These are phyloP conservation scores for Hypselothyrea guttata DNA, from an alignment of 2,888 invertebrate species.

Conservation along the genomic window DNA sequence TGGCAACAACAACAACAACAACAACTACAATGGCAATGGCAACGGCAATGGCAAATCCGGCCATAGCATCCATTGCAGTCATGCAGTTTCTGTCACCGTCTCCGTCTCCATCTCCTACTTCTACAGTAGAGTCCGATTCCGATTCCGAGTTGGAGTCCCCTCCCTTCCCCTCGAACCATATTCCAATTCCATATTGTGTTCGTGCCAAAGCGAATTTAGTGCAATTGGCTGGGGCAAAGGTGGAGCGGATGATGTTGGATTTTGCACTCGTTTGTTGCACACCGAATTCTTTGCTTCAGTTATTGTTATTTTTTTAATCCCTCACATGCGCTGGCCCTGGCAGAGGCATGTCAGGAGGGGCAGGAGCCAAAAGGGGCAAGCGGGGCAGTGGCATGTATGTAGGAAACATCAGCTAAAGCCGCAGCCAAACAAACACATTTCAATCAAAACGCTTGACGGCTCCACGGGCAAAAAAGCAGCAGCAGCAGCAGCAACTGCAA, in stretches of 20 bases:
- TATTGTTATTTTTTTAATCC: slow-evolving; percentile 41
- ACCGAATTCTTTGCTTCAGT: slow-evolving; percentile 48
- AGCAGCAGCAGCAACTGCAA: slow-evolving; percentile 9
- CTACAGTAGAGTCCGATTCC: background rate
- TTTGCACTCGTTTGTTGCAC: slow-evolving; percentile 40
- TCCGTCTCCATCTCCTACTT: background rate
- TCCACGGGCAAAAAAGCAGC: slow-evolving; percentile 46
- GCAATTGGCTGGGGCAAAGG: background rate
- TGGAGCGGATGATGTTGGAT: slow-evolving; percentile 21
- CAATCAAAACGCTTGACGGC: slow-evolving; percentile 68
- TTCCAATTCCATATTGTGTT: slow-evolving; percentile 38
- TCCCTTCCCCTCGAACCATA: slow-evolving; percentile 32
- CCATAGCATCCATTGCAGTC: background rate
- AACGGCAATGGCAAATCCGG: background rate
- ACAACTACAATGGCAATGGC: background rate
- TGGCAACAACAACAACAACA: background rate
- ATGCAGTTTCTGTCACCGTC: background rate
- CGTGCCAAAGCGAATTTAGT: slow-evolving; percentile 34
- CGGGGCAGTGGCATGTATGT: slow-evolving; percentile 1
- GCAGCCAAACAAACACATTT: slow-evolving; percentile 74
- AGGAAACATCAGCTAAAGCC: slow-evolving; percentile 43
- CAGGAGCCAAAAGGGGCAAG: background rate
- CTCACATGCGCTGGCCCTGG: background rate
- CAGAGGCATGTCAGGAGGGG: background rate
- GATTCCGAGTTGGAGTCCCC: background rate